Evolutionary conservation across 2,888 invertebrate species (phyloP).

Genomic region (Amorpha juglandis): DNA sequence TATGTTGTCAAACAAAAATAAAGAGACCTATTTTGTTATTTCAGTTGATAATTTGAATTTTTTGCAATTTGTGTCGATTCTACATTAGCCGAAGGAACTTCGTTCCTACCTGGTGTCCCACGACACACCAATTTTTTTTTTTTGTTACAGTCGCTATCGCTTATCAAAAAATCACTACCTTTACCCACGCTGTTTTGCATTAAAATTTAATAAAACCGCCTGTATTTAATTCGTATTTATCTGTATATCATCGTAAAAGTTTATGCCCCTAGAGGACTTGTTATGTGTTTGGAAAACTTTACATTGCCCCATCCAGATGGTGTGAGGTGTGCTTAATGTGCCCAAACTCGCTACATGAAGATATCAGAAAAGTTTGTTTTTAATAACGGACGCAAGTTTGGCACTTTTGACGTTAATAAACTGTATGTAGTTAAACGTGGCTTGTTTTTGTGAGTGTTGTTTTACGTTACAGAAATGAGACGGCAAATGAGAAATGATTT

Average conservation of each 20-base stretch:
- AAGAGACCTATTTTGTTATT: too few species aligned
- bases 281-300: conserved; percentile 30
- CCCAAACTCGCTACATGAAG: background rate
- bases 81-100: too few species aligned
- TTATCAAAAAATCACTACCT: background rate
- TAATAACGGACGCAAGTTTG: background rate
- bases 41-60: too few species aligned
- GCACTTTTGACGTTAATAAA: background rate
- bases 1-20: too few species aligned
- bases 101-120: too few species aligned
- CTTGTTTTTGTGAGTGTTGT: background rate
- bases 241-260: conserved; percentile 32
- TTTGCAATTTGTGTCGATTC: too few species aligned
- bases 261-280: conserved; percentile 26
- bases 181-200: conserved; percentile 26
- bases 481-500: too few species aligned
- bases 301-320: conserved; percentile 31
- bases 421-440: background rate
- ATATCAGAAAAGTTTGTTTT: conserved; percentile 19
- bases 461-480: background rate
- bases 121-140: background rate
- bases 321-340: conserved; percentile 11
- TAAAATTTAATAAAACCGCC: conserved; percentile 32
- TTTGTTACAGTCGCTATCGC: background rate
- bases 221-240: conserved; percentile 33